Conservation (phyloP, 2,113 vertebrate genomes). For the Nerophis ophidion region DNA sequence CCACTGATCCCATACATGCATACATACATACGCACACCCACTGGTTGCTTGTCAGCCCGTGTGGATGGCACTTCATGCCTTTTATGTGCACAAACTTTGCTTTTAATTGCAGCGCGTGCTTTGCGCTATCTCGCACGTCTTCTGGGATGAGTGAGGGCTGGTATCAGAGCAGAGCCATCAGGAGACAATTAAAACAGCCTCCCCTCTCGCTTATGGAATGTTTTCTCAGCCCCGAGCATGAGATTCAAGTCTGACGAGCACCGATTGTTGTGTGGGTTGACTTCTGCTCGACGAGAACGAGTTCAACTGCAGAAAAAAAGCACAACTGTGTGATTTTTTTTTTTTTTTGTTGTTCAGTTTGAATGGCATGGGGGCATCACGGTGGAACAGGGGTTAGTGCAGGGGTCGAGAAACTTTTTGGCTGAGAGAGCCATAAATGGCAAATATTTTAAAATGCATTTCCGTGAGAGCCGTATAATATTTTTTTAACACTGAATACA, state of each 20-base stretch:
- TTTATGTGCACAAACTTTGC: constrained; percentile 21
- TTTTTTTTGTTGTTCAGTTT: constrained; percentile 23
- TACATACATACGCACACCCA: constrained; percentile 4
- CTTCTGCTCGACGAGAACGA: constrained; percentile 30
- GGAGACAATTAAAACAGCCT: constrained; percentile 36
- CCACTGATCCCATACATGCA: constrained; percentile 13
- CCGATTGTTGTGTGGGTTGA: constrained; percentile 26
- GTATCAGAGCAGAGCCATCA: constrained; percentile 35
- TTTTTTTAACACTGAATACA: no score
- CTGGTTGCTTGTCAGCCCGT: constrained; percentile 2
- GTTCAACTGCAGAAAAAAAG: constrained; percentile 15
- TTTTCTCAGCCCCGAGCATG: constrained; percentile 9
- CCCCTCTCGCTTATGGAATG: constrained; percentile 41
- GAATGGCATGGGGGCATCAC: no score
- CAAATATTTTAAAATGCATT: no score
- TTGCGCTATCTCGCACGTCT: constrained; percentile 12
- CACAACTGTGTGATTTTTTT: no score
- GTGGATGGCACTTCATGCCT: background rate
- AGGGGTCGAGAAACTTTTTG: no score
- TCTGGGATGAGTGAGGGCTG: constrained; percentile 37
- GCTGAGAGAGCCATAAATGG: no score
- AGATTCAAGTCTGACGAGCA: constrained; percentile 19
- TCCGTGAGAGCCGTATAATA: no score
- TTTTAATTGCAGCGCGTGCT: background rate
- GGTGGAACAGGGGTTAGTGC: no score